A percentile compares a stretch with the other conserved stretches of the same genome.
phyloP scores from a whole-genome alignment of 2,113 vertebrate genomes.

The Catharus bicknelli region DNA sequence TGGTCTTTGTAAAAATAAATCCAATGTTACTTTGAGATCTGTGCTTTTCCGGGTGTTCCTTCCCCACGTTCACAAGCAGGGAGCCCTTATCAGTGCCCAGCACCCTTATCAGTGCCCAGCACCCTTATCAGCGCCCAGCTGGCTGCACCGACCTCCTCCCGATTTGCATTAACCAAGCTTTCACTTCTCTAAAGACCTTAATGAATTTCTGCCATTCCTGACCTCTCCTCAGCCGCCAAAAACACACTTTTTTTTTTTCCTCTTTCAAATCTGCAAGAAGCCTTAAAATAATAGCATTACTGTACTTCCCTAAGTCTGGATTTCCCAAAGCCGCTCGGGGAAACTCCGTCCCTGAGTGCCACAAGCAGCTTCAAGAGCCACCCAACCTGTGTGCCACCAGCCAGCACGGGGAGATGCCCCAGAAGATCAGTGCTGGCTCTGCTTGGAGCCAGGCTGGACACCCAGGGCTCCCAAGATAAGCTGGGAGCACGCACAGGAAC shows the following conservation, averaged over 20 bases:
- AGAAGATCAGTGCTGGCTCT: not conserved
- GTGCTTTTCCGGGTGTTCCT: not conserved
- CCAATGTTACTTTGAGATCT: not conserved
- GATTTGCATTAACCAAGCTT: conserved; percentile 1
- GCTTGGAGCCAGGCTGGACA: not conserved
- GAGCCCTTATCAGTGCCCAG: not conserved
- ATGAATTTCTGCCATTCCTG: conserved; percentile 21
- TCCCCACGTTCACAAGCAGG: not conserved
- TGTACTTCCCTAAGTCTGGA: conserved; percentile 12
- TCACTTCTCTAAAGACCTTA: conserved; percentile 49
- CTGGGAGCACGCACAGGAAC: conserved; percentile 51
- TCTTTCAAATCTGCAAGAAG: not conserved
- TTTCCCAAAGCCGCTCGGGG: not conserved
- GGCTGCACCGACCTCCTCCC: not conserved
- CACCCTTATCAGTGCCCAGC: not conserved
- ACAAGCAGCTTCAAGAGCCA: rapidly evolving
- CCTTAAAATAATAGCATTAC: conserved; percentile 30
- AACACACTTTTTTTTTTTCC: not conserved
- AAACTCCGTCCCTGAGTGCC: not conserved
- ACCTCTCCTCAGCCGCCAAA: not conserved
- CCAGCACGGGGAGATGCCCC: not conserved
- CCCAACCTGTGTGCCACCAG: rapidly evolving
- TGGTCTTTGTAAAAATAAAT: conserved; percentile 30
- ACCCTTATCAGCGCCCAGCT: not conserved
- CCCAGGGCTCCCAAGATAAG: not conserved